Evolutionary conservation across 2,888 invertebrate species (phyloP), one percentile per base, ranked within the genome.

Genomic region (Rhagonycha fulva): DNA sequence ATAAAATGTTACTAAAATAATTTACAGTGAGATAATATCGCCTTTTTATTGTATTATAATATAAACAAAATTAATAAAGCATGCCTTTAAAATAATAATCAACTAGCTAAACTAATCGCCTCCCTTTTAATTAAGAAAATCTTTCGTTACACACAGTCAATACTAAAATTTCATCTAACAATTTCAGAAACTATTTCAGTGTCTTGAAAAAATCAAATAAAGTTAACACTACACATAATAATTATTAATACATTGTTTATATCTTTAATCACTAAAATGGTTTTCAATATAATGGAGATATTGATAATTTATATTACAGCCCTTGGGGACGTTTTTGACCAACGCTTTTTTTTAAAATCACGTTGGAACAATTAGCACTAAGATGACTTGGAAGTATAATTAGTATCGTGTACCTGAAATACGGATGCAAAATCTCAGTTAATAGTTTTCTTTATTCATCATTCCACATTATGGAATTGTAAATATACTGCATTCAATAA

Each of bases 401-500:
- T 66, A 66, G 63, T 70, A 70, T 19, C 70, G 32, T 60, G 70
- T 60, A 70, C 70, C 70, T 70, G 70, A 70, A 68, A 70, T 70
- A 70, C 24, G 60, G 70, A 70, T 70, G 70, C 70, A 70, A 47
- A 70, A 70, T 24, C 61, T 24, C 70, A 60, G 60, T 70, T 70
- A 70, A 61, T 70, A 47, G n/a, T 47, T 47, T 47, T 47, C 47
- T 47, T 47, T 47, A 47, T 47, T 47, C n/a, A 47, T 47, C 47
- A 47, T 47, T 47, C 47, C 47, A 47, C 47, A 47, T 47, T 47
- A 47, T 47, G 47, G 47, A 47, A 47, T 47, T n/a, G n/a, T 47
- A 47, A n/a, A 47, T 47, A 47, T 47, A 47, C n/a, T 47, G n/a
- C 47, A 47, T 47, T 47, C 47, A 47, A 47, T 47, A 47, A 47